These are phyloP conservation scores for Oxystoma pomonae DNA, from an alignment of 2,888 invertebrate species.

Conservation along the genomic window DNA sequence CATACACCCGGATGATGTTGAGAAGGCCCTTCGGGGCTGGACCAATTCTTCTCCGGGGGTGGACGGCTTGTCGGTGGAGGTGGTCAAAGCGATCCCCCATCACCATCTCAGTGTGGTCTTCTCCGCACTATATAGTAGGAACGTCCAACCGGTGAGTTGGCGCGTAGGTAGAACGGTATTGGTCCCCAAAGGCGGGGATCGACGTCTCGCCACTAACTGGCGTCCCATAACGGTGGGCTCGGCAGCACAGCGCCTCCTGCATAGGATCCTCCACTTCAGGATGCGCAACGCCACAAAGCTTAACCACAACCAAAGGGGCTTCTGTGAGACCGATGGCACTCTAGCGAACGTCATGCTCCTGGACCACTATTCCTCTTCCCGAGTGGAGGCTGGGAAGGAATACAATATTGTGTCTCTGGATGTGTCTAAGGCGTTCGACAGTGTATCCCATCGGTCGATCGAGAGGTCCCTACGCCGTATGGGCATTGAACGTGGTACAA, in stretches of 20 bases:
- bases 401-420: conserved; percentile 17
- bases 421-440: conserved; percentile 21
- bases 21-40: background rate
- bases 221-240: conserved; percentile 21
- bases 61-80: background rate
- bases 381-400: background rate
- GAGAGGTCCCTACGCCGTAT: conserved; percentile 9
- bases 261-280: conserved; percentile 13
- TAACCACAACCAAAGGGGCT: conserved; percentile 16
- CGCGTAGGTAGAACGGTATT: conserved; percentile 22
- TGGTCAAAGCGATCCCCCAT: background rate
- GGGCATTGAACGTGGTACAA: conserved; percentile 4
- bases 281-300: conserved; percentile 3
- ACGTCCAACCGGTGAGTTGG: background rate
- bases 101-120: background rate
- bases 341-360: conserved; percentile 17
- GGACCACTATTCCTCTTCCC: conserved; percentile 6
- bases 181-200: conserved; percentile 21
- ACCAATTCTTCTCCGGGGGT: background rate
- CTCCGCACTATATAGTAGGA: background rate
- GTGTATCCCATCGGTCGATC: conserved; percentile 15
- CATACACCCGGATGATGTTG: background rate
- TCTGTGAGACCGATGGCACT: conserved; percentile 15
- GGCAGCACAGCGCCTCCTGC: conserved; percentile 12
- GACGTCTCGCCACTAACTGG: conserved; percentile 11